Evolutionary conservation across 2,797 vertebrate genomes (phyloP).

Genomic region (Lepus townsendii): DNA sequence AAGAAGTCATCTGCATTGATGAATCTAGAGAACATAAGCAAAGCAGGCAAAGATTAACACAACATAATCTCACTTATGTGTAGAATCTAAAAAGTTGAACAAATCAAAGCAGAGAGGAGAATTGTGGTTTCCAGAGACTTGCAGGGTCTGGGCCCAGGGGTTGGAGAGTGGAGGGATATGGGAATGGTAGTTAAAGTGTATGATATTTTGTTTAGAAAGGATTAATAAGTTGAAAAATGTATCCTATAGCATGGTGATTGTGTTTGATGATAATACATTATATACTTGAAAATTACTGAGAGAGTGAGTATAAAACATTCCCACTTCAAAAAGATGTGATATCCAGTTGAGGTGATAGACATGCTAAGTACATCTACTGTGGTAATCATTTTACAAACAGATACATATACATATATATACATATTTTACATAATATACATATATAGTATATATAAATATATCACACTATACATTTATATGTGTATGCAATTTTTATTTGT

Average conservation of each 20-base stretch:
- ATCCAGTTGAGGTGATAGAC: background rate
- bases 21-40: background rate
- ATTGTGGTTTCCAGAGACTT: no score
- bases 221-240: background rate
- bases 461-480: background rate
- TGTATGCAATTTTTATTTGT: background rate
- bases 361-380: background rate
- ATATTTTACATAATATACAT: background rate
- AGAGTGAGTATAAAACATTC: background rate
- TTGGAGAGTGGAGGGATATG: background rate
- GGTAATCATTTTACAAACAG: background rate
- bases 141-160: background rate
- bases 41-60: background rate
- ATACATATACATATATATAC: background rate
- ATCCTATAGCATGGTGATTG: background rate
- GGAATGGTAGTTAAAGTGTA: background rate
- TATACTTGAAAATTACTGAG: background rate
- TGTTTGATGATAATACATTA: background rate
- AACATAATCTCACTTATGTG: background rate
- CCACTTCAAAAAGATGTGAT: background rate
- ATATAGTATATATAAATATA: background rate
- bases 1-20: background rate
- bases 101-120: background rate
- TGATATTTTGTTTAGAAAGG: background rate
- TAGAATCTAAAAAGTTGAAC: background rate